phyloP scores from a whole-genome alignment of 2,888 invertebrate species.

The Noctuana brunneofusca region DNA sequence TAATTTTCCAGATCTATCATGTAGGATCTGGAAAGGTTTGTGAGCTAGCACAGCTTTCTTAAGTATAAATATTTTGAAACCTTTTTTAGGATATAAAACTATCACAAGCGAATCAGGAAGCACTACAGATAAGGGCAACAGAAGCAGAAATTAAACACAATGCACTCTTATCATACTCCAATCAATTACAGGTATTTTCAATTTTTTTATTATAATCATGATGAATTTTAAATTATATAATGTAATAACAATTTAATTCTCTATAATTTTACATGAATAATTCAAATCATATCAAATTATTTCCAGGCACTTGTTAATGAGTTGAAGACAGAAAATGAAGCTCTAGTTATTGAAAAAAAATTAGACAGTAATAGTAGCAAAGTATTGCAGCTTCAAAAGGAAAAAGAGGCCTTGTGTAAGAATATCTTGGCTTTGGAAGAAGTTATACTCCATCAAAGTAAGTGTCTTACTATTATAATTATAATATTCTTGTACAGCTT shows the following conservation, averaged over 20 bases:
- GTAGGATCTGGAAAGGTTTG: too few species aligned
- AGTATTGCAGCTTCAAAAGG: constrained; percentile 42
- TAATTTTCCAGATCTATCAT: too few species aligned
- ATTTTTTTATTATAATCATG: background rate
- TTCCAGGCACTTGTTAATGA: constrained; percentile 55
- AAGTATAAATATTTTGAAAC: background rate
- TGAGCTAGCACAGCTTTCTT: too few species aligned
- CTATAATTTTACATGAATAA: too few species aligned
- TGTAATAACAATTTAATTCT: too few species aligned
- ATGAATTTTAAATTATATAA: background rate
- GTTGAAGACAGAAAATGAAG: constrained; percentile 51
- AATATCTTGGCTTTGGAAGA: constrained; percentile 47
- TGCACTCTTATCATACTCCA: constrained; percentile 56
- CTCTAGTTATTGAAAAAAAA: constrained; percentile 50
- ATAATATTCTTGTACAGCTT: too few species aligned
- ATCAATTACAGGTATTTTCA: constrained; percentile 60
- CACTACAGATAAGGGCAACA: constrained; percentile 37
- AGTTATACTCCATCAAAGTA: constrained; percentile 53
- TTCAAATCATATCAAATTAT: background rate
- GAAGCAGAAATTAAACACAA: constrained; percentile 41
- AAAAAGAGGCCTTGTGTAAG: constrained; percentile 47
- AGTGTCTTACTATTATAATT: constrained; percentile 38
- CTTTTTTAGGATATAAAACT: constrained; percentile 50
- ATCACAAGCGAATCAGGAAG: constrained; percentile 40
- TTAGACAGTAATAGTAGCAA: constrained; percentile 41